Evolutionary conservation across 1,140 invertebrate species (phyloP), one percentile per base, ranked within the genome.

Genomic region (Polypedilum pembai): DNA sequence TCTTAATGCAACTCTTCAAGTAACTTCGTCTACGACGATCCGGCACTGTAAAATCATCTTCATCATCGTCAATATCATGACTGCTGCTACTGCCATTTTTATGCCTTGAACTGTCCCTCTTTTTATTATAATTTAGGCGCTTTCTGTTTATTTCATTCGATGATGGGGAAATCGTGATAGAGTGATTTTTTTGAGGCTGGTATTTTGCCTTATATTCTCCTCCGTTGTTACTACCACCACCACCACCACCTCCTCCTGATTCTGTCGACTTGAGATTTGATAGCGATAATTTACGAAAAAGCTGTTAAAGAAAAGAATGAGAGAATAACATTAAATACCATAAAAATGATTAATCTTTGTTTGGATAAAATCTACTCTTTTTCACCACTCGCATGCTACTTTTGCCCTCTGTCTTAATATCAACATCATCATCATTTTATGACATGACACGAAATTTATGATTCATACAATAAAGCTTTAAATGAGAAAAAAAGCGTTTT

Each of bases 201-300:
- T 69, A 69, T 69, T 69, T 69, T 69, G 65, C 20, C 20, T 69
- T 69, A 69, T 21, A 69, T 20, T 69, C 45, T 15, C 45, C n/a
- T 56, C 10, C 45, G 17, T 69, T 69, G 7, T 3, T 33, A 33
- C 5, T 33, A 12, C 45, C 15, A 56, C 45, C 15, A 45, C 7
- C 41, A 17, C 18, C 18, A 1, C n/a, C 24, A 33, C 24, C 24
- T 12, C 45, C n/a, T 15, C 45, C n/a, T 4, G 45, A 56, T 12
- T 69, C 65, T 21, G 65, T 8, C 10, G 65, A 69, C 18, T 56
- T 56, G 45, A 56, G 17, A 69, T 18, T 69, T 69, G 65, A 69
- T 56, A 56, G 17, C 17, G 65, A 69, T 21, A 69, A 20, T 10
- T 69, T 69, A 20, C 65, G 17, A 21, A 69, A 69, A 10, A 69